A percentile compares a stretch with the other conserved stretches of the same genome.
Conservation (phyloP, 2,888 invertebrate genomes). For the Strigamia transsilvanica region DNA sequence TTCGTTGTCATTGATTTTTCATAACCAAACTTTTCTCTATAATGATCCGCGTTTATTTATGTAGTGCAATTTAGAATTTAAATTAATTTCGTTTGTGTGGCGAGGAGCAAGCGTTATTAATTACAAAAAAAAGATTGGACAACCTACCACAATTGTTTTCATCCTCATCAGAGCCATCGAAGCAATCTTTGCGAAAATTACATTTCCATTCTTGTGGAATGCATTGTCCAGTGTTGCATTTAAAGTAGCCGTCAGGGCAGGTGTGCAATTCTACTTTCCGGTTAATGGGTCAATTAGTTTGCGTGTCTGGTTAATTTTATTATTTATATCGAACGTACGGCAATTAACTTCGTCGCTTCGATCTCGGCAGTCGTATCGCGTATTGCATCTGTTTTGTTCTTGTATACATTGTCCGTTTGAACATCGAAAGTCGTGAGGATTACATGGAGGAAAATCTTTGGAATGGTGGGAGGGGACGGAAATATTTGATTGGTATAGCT, state of each 20-base stretch:
- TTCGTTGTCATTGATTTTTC: background rate
- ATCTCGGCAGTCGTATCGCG: constrained; percentile 65
- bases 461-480: background rate
- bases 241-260: constrained; percentile 60
- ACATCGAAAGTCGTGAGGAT: constrained; percentile 8
- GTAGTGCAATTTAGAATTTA: constrained; percentile 11
- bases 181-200: constrained; percentile 65
- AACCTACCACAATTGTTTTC: constrained; percentile 62
- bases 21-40: background rate
- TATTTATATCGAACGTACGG: constrained; percentile 61
- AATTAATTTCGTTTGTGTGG: background rate
- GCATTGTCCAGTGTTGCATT: constrained; percentile 65
- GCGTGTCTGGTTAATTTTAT: background rate
- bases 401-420: constrained; percentile 62
- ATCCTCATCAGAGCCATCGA: constrained; percentile 66
- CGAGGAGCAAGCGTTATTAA: background rate
- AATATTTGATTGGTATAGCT: background rate
- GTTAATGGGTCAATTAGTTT: constrained; percentile 36
- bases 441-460: constrained; percentile 36
- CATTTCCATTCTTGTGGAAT: constrained; percentile 63
- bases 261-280: constrained; percentile 56
- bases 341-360: constrained; percentile 66
- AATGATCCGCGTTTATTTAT: background rate
- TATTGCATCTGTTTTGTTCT: constrained; percentile 63
- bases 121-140: background rate